phyloP scores from a whole-genome alignment of 1,140 invertebrate genomes.

The Campoletis sonorensis region DNA sequence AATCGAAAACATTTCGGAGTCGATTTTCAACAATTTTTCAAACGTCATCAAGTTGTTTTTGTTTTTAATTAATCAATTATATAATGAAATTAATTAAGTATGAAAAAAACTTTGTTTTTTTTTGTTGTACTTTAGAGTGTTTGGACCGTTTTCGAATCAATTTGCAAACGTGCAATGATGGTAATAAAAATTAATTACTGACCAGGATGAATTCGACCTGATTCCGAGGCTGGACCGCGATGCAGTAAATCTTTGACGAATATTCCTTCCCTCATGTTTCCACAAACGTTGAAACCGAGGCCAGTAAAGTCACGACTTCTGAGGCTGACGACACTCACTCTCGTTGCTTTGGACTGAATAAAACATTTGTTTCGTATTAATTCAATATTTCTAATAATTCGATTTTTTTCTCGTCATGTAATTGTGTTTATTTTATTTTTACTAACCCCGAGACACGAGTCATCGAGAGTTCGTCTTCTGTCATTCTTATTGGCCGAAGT shows the following conservation, averaged over 20 bases:
- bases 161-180: not conserved
- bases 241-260: slow-evolving; percentile 91
- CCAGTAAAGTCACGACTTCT: slow-evolving; percentile 93
- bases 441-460: slow-evolving; percentile 81
- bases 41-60: too few species aligned
- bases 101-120: not conserved
- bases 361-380: not conserved
- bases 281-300: slow-evolving; percentile 92
- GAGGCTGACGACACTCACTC: slow-evolving; percentile 82
- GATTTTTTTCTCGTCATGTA: too few species aligned
- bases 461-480: slow-evolving; percentile 80
- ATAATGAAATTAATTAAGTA: too few species aligned
- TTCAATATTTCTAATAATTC: not conserved
- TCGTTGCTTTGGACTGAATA: slow-evolving; percentile 69
- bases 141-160: not conserved
- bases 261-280: slow-evolving; percentile 93
- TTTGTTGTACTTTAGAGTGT: not conserved
- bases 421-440: slow-evolving; percentile 17
- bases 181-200: slow-evolving; percentile 57
- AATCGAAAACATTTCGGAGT: too few species aligned
- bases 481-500: slow-evolving; percentile 73
- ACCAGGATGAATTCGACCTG: slow-evolving; percentile 89
- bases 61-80: too few species aligned
- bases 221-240: slow-evolving; percentile 91
- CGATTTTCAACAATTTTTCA: too few species aligned